phyloP scores from a whole-genome alignment of 92 coral and sea anemone genomes.

The Ricordea florida region DNA sequence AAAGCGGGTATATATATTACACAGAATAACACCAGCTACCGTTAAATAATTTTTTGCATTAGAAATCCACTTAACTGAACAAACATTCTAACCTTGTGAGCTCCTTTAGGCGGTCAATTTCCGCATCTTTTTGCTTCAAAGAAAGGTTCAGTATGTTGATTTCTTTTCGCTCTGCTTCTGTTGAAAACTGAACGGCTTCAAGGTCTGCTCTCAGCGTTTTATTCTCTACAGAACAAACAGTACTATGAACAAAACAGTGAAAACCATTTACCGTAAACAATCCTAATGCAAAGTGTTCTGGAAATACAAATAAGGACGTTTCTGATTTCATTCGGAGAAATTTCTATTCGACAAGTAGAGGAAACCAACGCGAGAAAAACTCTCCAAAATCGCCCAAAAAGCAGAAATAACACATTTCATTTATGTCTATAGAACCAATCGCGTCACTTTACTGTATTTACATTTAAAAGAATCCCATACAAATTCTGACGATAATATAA shows the following conservation, averaged over 20 bases:
- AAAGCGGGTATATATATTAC: no score
- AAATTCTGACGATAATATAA: no score
- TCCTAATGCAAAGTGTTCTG: no score
- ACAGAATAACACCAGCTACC: no score
- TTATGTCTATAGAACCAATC: no score
- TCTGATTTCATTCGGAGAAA: no score
- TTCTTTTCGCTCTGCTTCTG: slow-evolving; percentile 88
- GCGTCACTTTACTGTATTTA: no score
- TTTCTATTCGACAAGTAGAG: not conserved
- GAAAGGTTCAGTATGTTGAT: slow-evolving; percentile 69
- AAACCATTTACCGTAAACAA: not conserved
- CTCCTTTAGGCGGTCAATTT: slow-evolving; percentile 89
- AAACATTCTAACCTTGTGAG: slow-evolving; percentile 65
- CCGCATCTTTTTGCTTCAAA: slow-evolving; percentile 89
- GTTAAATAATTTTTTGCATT: no score
- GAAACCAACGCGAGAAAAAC: not conserved
- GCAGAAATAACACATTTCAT: no score
- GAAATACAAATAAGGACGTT: no score
- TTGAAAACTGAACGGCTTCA: slow-evolving; percentile 68
- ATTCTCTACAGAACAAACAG: slow-evolving; percentile 33
- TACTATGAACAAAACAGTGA: not conserved
- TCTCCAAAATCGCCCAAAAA: not conserved
- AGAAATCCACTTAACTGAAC: not conserved
- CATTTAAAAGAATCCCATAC: no score
- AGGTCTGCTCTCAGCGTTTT: slow-evolving; percentile 70